Conservation (phyloP, 2,113 vertebrate genomes). For the Bungarus multicinctus region DNA sequence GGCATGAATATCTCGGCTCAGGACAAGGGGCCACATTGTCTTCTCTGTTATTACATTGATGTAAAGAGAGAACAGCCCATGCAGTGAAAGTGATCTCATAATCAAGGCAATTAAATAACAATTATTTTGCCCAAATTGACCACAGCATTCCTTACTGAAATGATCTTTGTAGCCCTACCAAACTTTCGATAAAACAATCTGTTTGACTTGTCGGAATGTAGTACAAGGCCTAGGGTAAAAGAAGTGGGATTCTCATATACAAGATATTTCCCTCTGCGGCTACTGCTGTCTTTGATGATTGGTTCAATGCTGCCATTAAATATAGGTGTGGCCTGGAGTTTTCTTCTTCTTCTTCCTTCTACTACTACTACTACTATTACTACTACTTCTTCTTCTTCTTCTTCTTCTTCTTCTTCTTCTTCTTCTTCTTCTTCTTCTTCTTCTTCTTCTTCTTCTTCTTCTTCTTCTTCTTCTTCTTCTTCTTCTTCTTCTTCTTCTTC, state of each 20-base stretch:
- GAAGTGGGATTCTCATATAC: neutral
- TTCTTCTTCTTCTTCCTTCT: neutral
- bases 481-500: too few species aligned
- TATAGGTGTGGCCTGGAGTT: neutral
- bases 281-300: neutral
- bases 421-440: too few species aligned
- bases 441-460: too few species aligned
- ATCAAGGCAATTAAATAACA: neutral
- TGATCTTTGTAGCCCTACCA: neutral
- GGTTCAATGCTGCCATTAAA: neutral
- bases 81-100: neutral
- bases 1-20: neutral
- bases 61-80: neutral
- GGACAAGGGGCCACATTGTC: neutral
- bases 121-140: conserved; percentile 1
- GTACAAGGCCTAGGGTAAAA: neutral
- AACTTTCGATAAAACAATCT: neutral
- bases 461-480: too few species aligned
- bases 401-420: neutral
- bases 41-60: neutral
- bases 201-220: neutral
- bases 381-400: too few species aligned
- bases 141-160: conserved; percentile 16
- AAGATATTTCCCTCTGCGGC: neutral
- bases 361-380: too few species aligned